Conservation (phyloP, 2,888 invertebrate genomes). For the Abscondita cerata region DNA sequence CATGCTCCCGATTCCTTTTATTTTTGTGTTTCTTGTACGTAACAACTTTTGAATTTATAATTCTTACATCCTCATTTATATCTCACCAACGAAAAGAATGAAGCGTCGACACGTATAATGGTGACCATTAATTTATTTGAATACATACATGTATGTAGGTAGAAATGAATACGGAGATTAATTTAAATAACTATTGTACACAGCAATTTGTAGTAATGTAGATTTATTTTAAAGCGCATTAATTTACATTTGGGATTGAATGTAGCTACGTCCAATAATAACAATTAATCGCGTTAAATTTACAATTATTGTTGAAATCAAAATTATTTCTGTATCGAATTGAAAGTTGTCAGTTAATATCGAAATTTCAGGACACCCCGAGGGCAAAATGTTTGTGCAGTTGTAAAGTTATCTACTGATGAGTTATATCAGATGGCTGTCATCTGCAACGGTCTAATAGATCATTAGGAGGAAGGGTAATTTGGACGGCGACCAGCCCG, state of each 20-base stretch:
- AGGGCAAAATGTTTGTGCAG: not conserved
- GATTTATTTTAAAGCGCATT: constrained; percentile 9
- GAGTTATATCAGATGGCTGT: constrained; percentile 37
- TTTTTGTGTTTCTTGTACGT: constrained; percentile 16
- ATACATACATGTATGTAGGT: not conserved
- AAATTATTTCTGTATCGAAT: too few species aligned
- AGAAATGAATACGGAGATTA: constrained; percentile 3
- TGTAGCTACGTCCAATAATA: not conserved
- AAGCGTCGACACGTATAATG: constrained; percentile 6
- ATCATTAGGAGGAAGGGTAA: constrained; percentile 42
- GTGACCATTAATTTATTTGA: constrained; percentile 1
- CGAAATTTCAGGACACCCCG: too few species aligned
- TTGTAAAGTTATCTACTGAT: constrained; percentile 30
- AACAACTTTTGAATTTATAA: constrained; percentile 27
- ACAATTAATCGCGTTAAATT: too few species aligned
- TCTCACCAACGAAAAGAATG: constrained; percentile 5
- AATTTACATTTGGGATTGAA: constrained; percentile 3
- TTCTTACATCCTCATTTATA: constrained; percentile 19
- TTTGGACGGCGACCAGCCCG: constrained; percentile 35
- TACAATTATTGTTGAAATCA: too few species aligned
- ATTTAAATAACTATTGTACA: constrained; percentile 6
- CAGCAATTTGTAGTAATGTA: constrained; percentile 10
- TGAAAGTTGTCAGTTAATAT: too few species aligned
- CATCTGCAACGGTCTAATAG: constrained; percentile 41
- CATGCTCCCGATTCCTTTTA: constrained; percentile 30